Evolutionary conservation across 2,797 vertebrate species (phyloP).

Genomic region (Myripristis jacobus): DNA sequence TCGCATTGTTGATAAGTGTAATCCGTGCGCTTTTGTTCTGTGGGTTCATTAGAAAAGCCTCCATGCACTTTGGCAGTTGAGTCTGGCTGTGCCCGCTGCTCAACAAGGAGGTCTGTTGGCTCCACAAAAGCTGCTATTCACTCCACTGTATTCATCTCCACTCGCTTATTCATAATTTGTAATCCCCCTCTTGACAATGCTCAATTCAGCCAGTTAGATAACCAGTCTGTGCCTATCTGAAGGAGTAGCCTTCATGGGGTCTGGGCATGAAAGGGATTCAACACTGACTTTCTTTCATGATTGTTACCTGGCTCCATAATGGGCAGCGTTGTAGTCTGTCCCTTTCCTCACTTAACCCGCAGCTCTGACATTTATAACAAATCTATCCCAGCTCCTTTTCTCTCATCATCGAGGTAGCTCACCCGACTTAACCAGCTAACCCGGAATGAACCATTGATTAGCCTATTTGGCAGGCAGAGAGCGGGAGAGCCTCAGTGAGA

Average conservation of each 20-base stretch:
- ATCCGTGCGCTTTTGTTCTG: conserved; percentile 44
- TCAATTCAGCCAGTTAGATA: conserved; percentile 72
- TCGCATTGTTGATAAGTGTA: conserved; percentile 31
- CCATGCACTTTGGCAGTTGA: conserved; percentile 48
- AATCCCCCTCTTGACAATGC: conserved; percentile 67
- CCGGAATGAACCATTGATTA: conserved; percentile 45
- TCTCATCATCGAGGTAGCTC: conserved; percentile 8
- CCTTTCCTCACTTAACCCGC: conserved; percentile 40
- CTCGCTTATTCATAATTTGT: conserved; percentile 77
- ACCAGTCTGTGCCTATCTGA: conserved; percentile 59
- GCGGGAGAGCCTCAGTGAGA: conserved; percentile 29
- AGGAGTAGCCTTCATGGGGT: conserved; percentile 40
- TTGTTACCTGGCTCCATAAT: conserved; percentile 50
- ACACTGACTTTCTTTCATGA: conserved; percentile 40
- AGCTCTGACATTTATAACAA: conserved; percentile 16
- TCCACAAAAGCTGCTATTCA: conserved; percentile 76
- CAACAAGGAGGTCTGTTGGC: conserved; percentile 70
- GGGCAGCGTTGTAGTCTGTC: conserved; percentile 10
- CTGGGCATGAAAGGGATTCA: conserved; percentile 37
- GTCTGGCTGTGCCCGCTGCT: conserved; percentile 27
- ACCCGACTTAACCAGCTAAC: conserved; percentile 43
- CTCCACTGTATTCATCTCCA: conserved; percentile 65
- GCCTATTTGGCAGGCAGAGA: conserved; percentile 35
- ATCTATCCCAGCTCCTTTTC: conserved; percentile 7
- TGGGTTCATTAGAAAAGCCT: conserved; percentile 50